These are phyloP conservation scores for Chaitophorus viminalis DNA, from an alignment of 2,888 invertebrate genomes.

Conservation along the genomic window DNA sequence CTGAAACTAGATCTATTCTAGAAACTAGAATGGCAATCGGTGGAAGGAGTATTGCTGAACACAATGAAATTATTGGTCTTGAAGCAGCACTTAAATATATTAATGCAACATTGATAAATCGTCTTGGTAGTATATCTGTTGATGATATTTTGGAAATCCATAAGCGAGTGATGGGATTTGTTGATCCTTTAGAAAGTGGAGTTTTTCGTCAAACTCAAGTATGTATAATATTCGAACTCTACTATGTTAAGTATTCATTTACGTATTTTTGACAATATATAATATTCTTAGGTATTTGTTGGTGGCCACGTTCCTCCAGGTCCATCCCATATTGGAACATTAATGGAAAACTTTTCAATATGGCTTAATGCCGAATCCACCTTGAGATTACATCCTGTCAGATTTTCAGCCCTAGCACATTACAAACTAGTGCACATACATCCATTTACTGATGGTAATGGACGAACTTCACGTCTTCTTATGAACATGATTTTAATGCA, in stretches of 20 bases:
- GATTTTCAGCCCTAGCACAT: constrained; percentile 94
- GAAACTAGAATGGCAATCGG: constrained; percentile 89
- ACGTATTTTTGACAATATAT: background rate
- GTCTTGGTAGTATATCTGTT: constrained; percentile 81
- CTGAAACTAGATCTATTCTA: constrained; percentile 89
- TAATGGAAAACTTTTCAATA: constrained; percentile 89
- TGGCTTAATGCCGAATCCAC: constrained; percentile 94
- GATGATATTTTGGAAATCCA: constrained; percentile 93
- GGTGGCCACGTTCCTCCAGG: constrained; percentile 94
- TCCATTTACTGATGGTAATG: constrained; percentile 97
- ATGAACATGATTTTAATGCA: constrained; percentile 97
- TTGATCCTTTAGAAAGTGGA: constrained; percentile 92
- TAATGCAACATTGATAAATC: constrained; percentile 80
- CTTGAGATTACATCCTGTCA: constrained; percentile 86
- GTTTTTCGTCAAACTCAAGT: constrained; percentile 89
- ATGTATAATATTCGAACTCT: background rate
- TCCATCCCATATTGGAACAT: constrained; percentile 80
- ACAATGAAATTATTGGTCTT: constrained; percentile 94
- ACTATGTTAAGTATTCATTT: too few species aligned
- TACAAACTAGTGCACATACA: constrained; percentile 97
- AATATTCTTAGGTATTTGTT: constrained; percentile 72
- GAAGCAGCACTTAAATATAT: constrained; percentile 96
- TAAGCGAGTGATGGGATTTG: constrained; percentile 90
- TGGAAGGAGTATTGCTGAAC: constrained; percentile 94
- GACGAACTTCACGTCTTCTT: constrained; percentile 90